Conservation (phyloP, 2,888 invertebrate genomes). For the Drosophila yooni region DNA sequence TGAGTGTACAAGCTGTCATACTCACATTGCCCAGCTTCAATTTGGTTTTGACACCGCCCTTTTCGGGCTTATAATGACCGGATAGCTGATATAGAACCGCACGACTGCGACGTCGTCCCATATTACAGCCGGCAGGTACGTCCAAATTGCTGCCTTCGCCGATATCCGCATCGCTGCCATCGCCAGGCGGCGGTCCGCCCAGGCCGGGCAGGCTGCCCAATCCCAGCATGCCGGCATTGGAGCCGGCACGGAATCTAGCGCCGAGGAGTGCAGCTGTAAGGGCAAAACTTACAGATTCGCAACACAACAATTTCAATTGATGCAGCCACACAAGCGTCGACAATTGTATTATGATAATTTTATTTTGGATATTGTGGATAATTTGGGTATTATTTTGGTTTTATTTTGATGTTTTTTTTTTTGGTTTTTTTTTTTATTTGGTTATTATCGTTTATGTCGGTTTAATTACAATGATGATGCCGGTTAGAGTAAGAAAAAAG, state of each 20-base stretch:
- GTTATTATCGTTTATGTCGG: slow-evolving; percentile 27
- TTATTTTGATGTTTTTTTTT: slow-evolving; percentile 14
- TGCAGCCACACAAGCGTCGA: slow-evolving; percentile 39
- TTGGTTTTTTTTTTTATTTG: slow-evolving; percentile 1
- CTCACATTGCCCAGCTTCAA: slow-evolving; percentile 97
- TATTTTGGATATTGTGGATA: slow-evolving; percentile 10
- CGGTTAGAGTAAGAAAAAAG: slow-evolving; percentile 63
- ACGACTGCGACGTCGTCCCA: slow-evolving; percentile 95
- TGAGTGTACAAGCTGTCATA: slow-evolving; percentile 63
- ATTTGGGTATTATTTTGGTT: slow-evolving; percentile 28
- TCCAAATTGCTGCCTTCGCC: slow-evolving; percentile 90
- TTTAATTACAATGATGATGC: slow-evolving; percentile 59
- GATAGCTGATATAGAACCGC: slow-evolving; percentile 98
- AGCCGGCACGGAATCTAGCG: slow-evolving; percentile 91
- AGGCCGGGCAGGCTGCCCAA: slow-evolving; percentile 82
- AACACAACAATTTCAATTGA: slow-evolving; percentile 56
- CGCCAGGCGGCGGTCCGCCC: slow-evolving; percentile 61
- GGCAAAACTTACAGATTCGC: slow-evolving; percentile 84
- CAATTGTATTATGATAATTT: slow-evolving; percentile 4
- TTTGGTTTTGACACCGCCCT: slow-evolving; percentile 92
- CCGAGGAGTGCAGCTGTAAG: slow-evolving; percentile 91
- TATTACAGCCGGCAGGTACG: slow-evolving; percentile 93
- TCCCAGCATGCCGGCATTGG: slow-evolving; percentile 90
- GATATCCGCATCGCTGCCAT: slow-evolving; percentile 87
- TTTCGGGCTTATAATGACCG: slow-evolving; percentile 97